Evolutionary conservation across 2,888 invertebrate genomes (phyloP), one percentile per base, ranked within the genome.

Genomic region (Pseudococcus viburni): DNA sequence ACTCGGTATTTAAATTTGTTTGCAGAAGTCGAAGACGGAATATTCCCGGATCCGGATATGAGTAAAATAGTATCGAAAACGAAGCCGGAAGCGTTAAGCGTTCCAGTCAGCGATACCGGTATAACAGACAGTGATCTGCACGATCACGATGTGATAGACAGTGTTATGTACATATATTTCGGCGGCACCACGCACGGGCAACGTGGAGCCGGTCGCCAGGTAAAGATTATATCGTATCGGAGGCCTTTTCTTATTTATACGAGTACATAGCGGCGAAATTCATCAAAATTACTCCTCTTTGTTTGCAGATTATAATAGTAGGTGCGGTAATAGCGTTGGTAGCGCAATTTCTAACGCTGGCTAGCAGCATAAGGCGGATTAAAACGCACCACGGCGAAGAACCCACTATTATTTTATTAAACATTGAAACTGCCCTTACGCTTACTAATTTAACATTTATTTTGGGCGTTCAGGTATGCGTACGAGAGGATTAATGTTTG

Each of bases 131-230:
- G 93, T 0, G 95, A 95, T 91, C 92, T 95, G 5, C 93, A 94
- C 90, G 95, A 95, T 90, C 94, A 95, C 90, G 94, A 95, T 90
- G 94, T 94, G 68, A 95, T 95, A 86, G 95, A 95, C 90, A 95
- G 95, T 90, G 94, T 95, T 84, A 95, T 95, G 91, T 95, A 95
- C 90, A 93, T 95, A 64, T 95, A 95, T 90, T 95, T 95, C 92
- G 94, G 92, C 91, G 94, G 92, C 91, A 92, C 90, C 90, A 93
- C 90, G 91, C 92, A 90, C 91, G 93, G 91, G 92, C 93, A 93
- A 92, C 93, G 89, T n/a, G 90, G 89, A 68, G 90, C 90, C 33
- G 90, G 90, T 22, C 89, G 89, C 89, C 90, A 90, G 90, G 89
- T 90, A 68, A 64, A 68, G 88, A 86, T 73, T 22, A 26, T n/a